Conservation (phyloP, 2,888 invertebrate species). For the Lycocerus yunnanus region DNA sequence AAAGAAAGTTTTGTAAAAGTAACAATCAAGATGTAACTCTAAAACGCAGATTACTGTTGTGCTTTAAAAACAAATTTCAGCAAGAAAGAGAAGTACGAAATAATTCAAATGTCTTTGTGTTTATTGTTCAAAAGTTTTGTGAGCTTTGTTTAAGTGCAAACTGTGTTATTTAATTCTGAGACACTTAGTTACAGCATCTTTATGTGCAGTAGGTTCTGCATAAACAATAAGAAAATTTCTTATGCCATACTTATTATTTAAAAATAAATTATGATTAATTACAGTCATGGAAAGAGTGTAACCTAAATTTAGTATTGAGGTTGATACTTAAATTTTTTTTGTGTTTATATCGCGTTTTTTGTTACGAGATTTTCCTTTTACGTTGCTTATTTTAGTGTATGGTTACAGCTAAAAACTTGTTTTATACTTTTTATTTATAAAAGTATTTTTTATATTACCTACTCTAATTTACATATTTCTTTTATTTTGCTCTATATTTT, state of each 20-base stretch:
- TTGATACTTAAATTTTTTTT: neutral
- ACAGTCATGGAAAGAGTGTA: neutral
- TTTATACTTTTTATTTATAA: neutral
- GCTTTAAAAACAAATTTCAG: constrained; percentile 37
- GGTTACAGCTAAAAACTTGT: neutral
- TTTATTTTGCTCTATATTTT: neutral
- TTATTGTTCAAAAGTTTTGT: constrained; percentile 35
- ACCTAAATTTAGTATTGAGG: neutral
- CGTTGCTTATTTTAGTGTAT: neutral
- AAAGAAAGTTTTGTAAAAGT: constrained; percentile 16
- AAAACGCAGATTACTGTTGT: constrained; percentile 24
- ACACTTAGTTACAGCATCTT: constrained; percentile 16
- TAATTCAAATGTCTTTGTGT: constrained; percentile 39
- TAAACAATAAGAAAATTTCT: neutral
- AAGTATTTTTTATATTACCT: neutral
- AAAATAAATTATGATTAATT: neutral
- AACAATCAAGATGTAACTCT: constrained; percentile 26
- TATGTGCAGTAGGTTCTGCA: neutral
- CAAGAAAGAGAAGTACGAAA: constrained; percentile 36
- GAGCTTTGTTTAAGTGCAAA: constrained; percentile 34
- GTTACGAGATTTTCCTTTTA: neutral
- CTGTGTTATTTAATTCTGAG: constrained; percentile 36
- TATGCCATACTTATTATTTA: neutral
- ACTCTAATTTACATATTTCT: neutral
- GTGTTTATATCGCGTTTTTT: neutral